Evolutionary conservation across 2,797 vertebrate species (phyloP).

Genomic region (Onychomys torridus): DNA sequence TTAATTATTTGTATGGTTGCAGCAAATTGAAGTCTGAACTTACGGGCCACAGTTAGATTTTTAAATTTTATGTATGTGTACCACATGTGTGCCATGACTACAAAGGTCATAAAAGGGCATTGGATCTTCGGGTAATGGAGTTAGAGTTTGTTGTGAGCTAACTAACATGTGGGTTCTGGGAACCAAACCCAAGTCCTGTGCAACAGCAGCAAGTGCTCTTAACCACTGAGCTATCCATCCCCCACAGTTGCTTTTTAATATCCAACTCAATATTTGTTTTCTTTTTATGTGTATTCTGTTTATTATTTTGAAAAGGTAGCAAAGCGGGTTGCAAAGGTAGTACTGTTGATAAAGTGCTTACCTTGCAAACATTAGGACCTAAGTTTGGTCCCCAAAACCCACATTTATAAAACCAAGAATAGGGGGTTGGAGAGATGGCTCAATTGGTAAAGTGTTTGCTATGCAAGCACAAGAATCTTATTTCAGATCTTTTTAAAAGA

Average conservation of each 20-base stretch:
- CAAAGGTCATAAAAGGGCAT: not conserved
- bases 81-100: not conserved
- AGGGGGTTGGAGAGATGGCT: not conserved
- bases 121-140: not conserved
- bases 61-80: not conserved
- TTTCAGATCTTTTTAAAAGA: not conserved
- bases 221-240: not conserved
- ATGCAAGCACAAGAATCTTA: not conserved
- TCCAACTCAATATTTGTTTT: not conserved
- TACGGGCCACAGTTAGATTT: not conserved
- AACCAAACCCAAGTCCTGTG: not conserved
- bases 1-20: conserved; percentile 13
- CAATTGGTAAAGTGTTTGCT: not conserved
- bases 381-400: not conserved
- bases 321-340: not conserved
- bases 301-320: conserved; percentile 43
- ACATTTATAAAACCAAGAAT: not conserved
- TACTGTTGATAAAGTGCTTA: not conserved
- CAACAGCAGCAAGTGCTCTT: not conserved
- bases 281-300: conserved; percentile 8
- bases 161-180: not conserved
- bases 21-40: conserved; percentile 13
- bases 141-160: not conserved
- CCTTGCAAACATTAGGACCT: not conserved
- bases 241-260: conserved; percentile 10